These are phyloP conservation scores for Eleginops maclovinus DNA, from an alignment of 2,113 vertebrate genomes.

Conservation along the genomic window DNA sequence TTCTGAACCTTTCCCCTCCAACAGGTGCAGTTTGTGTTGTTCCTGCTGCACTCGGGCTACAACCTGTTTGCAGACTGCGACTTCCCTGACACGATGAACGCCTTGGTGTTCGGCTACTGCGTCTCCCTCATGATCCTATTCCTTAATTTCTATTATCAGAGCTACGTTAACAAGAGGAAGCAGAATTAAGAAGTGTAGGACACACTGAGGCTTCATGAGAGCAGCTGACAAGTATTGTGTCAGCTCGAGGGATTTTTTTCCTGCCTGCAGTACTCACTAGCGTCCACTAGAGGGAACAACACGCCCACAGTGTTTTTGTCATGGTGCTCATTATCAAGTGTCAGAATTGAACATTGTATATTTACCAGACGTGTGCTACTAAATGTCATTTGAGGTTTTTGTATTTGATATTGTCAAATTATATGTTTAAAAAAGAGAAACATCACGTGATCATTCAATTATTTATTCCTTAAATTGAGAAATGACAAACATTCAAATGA, in stretches of 20 bases:
- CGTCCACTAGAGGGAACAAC: constrained; percentile 71
- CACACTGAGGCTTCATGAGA: neutral
- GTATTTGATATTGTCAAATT: neutral
- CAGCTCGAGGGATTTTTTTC: neutral
- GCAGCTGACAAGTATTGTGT: neutral
- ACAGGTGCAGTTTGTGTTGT: constrained; percentile 84
- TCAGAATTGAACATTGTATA: neutral
- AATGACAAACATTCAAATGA: constrained; percentile 81
- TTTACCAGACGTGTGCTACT: neutral
- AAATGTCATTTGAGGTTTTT: neutral
- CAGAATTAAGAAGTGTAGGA: constrained; percentile 54
- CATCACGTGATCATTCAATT: constrained; percentile 41
- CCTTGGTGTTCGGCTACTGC: constrained; percentile 75
- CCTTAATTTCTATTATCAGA: constrained; percentile 81
- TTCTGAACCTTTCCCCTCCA: neutral
- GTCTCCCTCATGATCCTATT: constrained; percentile 84
- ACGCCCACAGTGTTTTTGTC: constrained; percentile 6
- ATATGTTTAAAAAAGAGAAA: constrained; percentile 2
- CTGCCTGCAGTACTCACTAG: constrained; percentile 8
- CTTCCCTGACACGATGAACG: constrained; percentile 81
- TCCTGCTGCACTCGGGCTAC: constrained; percentile 81
- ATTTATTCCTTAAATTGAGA: constrained; percentile 82
- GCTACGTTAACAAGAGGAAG: constrained; percentile 79
- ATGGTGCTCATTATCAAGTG: neutral
- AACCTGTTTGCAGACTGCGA: constrained; percentile 82